phyloP scores from a whole-genome alignment of 2,113 vertebrate genomes.

The Lampris megalopsis region DNA sequence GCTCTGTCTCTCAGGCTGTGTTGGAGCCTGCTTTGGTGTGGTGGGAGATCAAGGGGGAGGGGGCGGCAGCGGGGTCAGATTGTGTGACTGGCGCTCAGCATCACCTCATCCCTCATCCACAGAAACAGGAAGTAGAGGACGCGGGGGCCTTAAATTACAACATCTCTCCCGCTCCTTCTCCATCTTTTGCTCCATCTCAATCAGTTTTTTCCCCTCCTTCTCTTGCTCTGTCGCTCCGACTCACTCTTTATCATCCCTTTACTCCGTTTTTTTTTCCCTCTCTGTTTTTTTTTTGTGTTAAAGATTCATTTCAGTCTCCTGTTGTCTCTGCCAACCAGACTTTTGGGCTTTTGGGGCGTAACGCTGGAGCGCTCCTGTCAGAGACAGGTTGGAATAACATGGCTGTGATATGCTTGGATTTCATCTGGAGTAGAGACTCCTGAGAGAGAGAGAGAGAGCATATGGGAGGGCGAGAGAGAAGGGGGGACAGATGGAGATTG shows the following conservation, averaged over 20 bases:
- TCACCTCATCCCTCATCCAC: conserved; percentile 68
- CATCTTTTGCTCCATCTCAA: conserved; percentile 15
- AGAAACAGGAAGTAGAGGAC: conserved; percentile 49
- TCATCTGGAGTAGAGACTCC: conserved; percentile 53
- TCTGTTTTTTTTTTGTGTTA: conserved; percentile 15
- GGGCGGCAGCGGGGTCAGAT: conserved; percentile 14
- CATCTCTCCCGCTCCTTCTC: conserved; percentile 10
- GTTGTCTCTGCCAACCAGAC: conserved; percentile 64
- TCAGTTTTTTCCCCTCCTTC: conserved; percentile 32
- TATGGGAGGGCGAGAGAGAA: conserved; percentile 32
- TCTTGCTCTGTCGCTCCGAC: not conserved
- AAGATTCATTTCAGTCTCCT: conserved; percentile 34
- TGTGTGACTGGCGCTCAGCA: conserved; percentile 52
- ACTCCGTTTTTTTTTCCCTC: not conserved
- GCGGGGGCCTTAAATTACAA: conserved; percentile 55
- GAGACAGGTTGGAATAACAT: conserved; percentile 72
- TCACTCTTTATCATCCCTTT: not conserved
- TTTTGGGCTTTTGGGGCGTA: conserved; percentile 56
- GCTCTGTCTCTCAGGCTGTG: not conserved
- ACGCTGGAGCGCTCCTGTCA: conserved; percentile 11
- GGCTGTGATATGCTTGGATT: conserved; percentile 75
- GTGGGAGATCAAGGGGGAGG: conserved; percentile 18
- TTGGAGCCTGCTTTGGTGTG: not conserved
- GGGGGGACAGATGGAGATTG: not conserved
- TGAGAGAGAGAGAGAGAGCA: conserved; percentile 40